A percentile compares a stretch with the other conserved stretches of the same genome.
These are phyloP conservation scores for Schizaphis graminum DNA, from an alignment of 2,888 invertebrate species.

Conservation along the genomic window DNA sequence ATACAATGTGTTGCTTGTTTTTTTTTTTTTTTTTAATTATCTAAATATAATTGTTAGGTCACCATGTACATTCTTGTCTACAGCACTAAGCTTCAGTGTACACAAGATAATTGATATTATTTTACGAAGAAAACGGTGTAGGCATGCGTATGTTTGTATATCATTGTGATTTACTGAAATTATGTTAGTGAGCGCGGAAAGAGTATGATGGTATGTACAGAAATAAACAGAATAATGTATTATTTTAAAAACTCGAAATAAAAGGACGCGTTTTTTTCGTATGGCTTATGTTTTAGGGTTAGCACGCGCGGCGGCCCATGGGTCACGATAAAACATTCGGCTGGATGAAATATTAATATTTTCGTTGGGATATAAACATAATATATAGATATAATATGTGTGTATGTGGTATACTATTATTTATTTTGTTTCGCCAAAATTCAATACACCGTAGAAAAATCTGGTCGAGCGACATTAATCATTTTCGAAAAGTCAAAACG, in stretches of 20 bases:
- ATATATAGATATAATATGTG: constrained; percentile 43
- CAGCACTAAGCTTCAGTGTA: neutral
- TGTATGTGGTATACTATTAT: neutral
- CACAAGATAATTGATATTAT: neutral
- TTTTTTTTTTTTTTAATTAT: neutral
- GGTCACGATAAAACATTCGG: constrained; percentile 46
- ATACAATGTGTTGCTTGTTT: neutral
- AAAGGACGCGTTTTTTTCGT: neutral
- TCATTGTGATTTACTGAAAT: neutral
- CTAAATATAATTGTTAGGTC: neutral
- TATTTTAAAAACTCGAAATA: constrained; percentile 16
- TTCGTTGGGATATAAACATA: constrained; percentile 44
- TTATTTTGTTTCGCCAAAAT: constrained; percentile 24
- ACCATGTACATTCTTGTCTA: neutral
- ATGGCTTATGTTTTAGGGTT: constrained; percentile 28
- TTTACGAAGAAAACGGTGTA: neutral
- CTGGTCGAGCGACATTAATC: constrained; percentile 39
- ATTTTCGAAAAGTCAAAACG: constrained; percentile 47
- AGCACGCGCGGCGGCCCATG: neutral
- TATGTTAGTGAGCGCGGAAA: neutral
- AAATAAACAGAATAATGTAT: constrained; percentile 19
- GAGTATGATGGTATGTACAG: neutral
- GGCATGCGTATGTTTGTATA: neutral
- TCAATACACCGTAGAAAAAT: constrained; percentile 44
- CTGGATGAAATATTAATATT: constrained; percentile 58